Percentiles rank a stretch among this genome's conserved stretches.
Evolutionary conservation across 2,888 invertebrate species (phyloP).

Genomic region (Patella pellucida): DNA sequence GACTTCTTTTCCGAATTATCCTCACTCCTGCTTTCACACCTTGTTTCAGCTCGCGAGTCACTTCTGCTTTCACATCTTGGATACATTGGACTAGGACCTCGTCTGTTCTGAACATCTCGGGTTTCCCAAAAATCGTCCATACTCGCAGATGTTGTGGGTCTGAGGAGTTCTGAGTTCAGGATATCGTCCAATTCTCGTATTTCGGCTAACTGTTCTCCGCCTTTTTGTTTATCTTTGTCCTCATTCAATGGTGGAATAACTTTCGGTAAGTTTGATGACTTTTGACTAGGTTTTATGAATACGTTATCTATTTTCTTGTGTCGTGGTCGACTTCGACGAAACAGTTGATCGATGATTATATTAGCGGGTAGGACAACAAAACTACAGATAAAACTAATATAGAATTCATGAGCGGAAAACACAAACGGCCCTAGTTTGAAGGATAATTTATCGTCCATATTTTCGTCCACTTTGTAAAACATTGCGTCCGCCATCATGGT

Average conservation of each 20-base stretch:
- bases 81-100: background rate
- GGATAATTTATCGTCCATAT: constrained; percentile 28
- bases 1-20: background rate
- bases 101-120: background rate
- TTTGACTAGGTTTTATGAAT: constrained; percentile 22
- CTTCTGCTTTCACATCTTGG: background rate
- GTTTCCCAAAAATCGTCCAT: background rate
- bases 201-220: constrained; percentile 6
- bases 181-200: background rate
- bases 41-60: background rate
- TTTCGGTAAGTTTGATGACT: background rate
- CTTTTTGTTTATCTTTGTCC: background rate
- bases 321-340: constrained; percentile 63
- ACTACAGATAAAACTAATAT: constrained; percentile 48
- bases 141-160: constrained; percentile 2
- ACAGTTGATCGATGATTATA: constrained; percentile 66
- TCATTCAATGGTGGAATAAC: background rate
- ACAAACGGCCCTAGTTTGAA: constrained; percentile 44
- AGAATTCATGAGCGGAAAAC: constrained; percentile 46
- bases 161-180: background rate
- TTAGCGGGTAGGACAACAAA: constrained; percentile 67
- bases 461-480: constrained; percentile 63
- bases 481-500: constrained; percentile 72
- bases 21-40: background rate
- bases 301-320: constrained; percentile 35